Evolutionary conservation across 2,797 vertebrate species (phyloP), one percentile per base, ranked within the genome.

Genomic region (Gambelia wislizenii): DNA sequence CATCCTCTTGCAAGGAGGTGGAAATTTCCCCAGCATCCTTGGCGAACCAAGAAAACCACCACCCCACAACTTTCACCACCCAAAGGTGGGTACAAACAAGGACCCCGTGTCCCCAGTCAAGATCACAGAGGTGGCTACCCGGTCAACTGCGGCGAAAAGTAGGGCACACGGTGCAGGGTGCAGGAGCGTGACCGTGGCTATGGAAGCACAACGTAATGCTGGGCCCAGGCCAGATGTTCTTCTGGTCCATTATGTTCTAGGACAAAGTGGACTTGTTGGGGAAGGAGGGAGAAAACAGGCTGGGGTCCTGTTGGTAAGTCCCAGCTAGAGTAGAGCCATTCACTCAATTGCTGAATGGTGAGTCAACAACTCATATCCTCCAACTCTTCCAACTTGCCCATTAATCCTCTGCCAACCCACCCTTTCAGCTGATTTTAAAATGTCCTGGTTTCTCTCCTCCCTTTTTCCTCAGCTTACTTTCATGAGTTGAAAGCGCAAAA

Each of bases 61-160:
- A 5, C 42, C 18, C 27, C 18, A 4, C 20, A 16, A 61, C 18
- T 44, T 20, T 22, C 33, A 64, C 36, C 74, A 30, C 12, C 44
- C 18, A 13, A 2, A 22, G 20, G 44, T 7, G 44, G n/a, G 8
- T 56, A 56, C 8, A 74, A 76, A 49, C 22, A 33, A 30, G 1
- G 1, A 0, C n/a, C 27, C 0, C 1, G 8, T 44, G 13, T 1
- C 52, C 10, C 64, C 18, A n/a, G 18, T 69, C 22, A 10, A 30
- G 39, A 25, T 3, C 49, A 12, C 52, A 13, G 9, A 47, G 33
- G 61, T 56, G 47, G 49, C 13, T n/a, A 1, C 25, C 70, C 1
- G 30, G 79, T 36, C 84, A 39, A 49, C 47, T 69, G 59, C 36
- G 56, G 18, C 2, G 4, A 4, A 9, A 47, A 14, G 0, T n/a